Conservation (phyloP, 2,888 invertebrate genomes). For the Prenolepis imparis region DNA sequence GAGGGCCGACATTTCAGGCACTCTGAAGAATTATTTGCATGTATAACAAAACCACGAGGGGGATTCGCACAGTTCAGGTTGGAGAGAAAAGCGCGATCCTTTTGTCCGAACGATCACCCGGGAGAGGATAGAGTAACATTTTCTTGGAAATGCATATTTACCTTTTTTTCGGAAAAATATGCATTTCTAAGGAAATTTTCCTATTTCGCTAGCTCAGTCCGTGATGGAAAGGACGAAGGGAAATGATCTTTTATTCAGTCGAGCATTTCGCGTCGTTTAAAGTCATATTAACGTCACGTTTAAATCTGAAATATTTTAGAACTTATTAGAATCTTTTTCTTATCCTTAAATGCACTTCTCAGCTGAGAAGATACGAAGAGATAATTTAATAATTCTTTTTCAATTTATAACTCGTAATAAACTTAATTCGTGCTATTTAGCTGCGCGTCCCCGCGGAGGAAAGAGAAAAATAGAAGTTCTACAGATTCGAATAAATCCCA, state of each 20-base stretch:
- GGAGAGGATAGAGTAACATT: conserved; percentile 43
- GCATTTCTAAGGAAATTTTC: background rate
- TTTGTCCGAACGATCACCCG: conserved; percentile 33
- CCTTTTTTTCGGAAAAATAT: conserved; percentile 19
- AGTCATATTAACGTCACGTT: background rate
- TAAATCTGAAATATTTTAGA: background rate
- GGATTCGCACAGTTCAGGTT: background rate
- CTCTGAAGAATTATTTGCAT: conserved; percentile 48
- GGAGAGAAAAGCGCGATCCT: conserved; percentile 36
- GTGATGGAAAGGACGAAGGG: background rate
- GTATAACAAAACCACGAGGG: conserved; percentile 27
- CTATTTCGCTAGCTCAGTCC: background rate
- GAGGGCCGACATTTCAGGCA: conserved; percentile 4
- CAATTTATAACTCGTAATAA: background rate
- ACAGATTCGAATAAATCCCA: background rate
- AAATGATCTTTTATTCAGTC: conserved; percentile 30
- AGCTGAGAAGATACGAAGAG: background rate
- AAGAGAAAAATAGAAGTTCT: background rate
- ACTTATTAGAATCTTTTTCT: background rate
- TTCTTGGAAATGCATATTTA: conserved; percentile 47
- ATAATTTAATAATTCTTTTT: background rate
- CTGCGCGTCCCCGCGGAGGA: background rate
- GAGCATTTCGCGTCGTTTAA: conserved; percentile 11
- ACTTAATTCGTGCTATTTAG: background rate
- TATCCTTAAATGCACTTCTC: background rate